Conservation (phyloP, 2,113 vertebrate genomes). For the Vanacampus margaritifer region DNA sequence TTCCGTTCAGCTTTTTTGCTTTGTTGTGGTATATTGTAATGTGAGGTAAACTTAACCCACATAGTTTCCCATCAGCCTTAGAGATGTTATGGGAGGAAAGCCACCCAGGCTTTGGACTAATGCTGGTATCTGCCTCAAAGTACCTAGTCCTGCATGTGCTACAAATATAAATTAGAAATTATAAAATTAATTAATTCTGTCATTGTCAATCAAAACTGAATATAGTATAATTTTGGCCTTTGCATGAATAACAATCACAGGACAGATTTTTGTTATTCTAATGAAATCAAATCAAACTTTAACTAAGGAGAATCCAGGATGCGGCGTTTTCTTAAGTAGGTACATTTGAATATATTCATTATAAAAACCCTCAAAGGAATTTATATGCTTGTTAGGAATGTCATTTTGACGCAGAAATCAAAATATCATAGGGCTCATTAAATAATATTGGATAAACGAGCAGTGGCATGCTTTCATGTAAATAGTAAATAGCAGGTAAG, state of each 20-base stretch:
- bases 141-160: not conserved
- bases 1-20: slow-evolving; percentile 5
- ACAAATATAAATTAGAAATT: not conserved
- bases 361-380: too few species aligned
- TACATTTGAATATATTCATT: too few species aligned
- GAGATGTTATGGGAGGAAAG: slow-evolving; percentile 17
- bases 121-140: slow-evolving; percentile 22
- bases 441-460: slow-evolving; percentile 1
- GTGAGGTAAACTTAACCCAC: slow-evolving; percentile 18
- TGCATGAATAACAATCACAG: not conserved
- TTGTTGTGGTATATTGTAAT: slow-evolving; percentile 31
- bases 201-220: not conserved
- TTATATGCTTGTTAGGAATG: too few species aligned
- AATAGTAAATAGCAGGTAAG: slow-evolving; percentile 10
- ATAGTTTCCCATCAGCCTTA: slow-evolving; percentile 17
- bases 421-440: too few species aligned
- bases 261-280: not conserved
- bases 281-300: too few species aligned
- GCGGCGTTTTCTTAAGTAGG: too few species aligned
- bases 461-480: slow-evolving; percentile 10
- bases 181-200: not conserved
- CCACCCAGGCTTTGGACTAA: slow-evolving; percentile 26
- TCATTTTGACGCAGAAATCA: too few species aligned
- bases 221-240: not conserved
- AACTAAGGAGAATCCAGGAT: too few species aligned